Percentiles rank a stretch among this genome's conserved stretches.
phyloP scores from a whole-genome alignment of 2,888 invertebrate genomes.

The Molorchus minor region DNA sequence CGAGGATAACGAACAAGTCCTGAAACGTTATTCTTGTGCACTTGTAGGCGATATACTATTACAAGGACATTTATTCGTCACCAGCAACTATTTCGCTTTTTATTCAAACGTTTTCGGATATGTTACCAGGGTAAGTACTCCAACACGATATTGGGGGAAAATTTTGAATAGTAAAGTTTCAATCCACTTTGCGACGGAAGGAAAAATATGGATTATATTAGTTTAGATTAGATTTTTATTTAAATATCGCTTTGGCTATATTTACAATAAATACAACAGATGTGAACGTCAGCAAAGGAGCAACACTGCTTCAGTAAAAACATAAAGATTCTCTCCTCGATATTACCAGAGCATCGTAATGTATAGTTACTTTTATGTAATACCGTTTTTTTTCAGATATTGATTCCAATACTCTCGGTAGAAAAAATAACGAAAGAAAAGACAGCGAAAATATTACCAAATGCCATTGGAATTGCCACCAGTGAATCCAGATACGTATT shows the following conservation, averaged over 20 bases:
- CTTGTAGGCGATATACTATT: slow-evolving; percentile 90
- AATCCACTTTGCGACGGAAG: not conserved
- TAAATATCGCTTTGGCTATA: too few relatives aligned
- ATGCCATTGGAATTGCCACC: slow-evolving; percentile 90
- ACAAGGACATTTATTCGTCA: slow-evolving; percentile 94
- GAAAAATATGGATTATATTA: not conserved
- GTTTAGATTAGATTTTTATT: not conserved
- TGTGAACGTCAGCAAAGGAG: too few relatives aligned
- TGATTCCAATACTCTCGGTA: slow-evolving; percentile 86
- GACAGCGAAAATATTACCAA: slow-evolving; percentile 91
- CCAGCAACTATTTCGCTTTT: slow-evolving; percentile 94
- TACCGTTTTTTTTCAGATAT: slow-evolving; percentile 68
- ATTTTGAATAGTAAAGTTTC: too few relatives aligned
- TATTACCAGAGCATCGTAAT: not conserved
- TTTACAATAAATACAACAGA: too few relatives aligned
- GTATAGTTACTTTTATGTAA: too few relatives aligned
- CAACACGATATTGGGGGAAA: too few relatives aligned
- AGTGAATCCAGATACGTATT: slow-evolving; percentile 86
- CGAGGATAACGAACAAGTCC: slow-evolving; percentile 82
- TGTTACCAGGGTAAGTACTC: slow-evolving; percentile 82
- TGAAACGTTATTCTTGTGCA: slow-evolving; percentile 93
- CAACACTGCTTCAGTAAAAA: too few relatives aligned
- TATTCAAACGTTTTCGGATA: slow-evolving; percentile 96
- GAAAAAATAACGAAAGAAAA: slow-evolving; percentile 89
- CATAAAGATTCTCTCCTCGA: too few relatives aligned